Evolutionary conservation across 2,113 vertebrate genomes (phyloP).

Genomic region (Silurus glanis): DNA sequence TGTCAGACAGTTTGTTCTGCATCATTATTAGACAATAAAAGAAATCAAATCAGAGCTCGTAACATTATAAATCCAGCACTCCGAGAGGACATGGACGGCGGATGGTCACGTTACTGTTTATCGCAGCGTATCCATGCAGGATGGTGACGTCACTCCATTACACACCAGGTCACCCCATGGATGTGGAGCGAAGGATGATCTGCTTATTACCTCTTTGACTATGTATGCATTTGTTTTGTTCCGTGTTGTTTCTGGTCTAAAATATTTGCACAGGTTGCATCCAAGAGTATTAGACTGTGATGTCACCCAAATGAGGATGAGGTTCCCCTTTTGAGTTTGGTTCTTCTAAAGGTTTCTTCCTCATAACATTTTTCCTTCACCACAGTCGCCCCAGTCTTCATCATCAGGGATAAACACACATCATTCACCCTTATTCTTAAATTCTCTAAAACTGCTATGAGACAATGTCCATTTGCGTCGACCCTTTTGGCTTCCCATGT

Average conservation of each 20-base stretch:
- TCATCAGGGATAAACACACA: too few relatives aligned
- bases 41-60: not conserved
- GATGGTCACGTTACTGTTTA: not conserved
- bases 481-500: not conserved
- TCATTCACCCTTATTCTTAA: too few relatives aligned
- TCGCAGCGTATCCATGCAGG: not conserved
- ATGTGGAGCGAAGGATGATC: not conserved
- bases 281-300: too few relatives aligned
- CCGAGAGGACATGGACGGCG: not conserved
- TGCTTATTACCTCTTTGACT: not conserved
- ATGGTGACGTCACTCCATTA: conserved; percentile 1
- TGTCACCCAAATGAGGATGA: too few relatives aligned
- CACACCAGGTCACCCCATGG: not conserved
- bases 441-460: too few relatives aligned
- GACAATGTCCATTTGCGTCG: not conserved
- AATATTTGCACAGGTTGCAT: too few relatives aligned
- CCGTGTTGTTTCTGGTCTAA: not conserved
- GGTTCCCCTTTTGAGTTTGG: too few relatives aligned
- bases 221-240: not conserved
- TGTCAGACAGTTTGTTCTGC: not conserved
- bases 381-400: too few relatives aligned
- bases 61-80: not conserved
- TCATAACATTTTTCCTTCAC: too few relatives aligned
- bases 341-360: too few relatives aligned
- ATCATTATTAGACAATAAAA: not conserved